Conservation (phyloP, 2,113 vertebrate genomes). For the Cryptomyrus ogoouensis region DNA sequence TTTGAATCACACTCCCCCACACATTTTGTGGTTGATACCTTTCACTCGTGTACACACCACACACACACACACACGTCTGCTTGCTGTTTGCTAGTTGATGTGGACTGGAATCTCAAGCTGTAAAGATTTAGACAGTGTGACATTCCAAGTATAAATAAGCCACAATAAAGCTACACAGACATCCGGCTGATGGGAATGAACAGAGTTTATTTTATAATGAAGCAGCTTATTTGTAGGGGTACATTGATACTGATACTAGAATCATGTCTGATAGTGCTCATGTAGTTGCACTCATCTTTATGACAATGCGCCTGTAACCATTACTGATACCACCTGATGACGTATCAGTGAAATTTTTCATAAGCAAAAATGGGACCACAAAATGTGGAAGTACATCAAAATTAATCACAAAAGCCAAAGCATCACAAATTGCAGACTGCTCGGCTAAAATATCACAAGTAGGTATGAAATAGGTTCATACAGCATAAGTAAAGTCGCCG, state of each 20-base stretch:
- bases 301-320: not conserved
- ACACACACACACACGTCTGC: not conserved
- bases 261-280: not conserved
- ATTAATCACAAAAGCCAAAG: not conserved
- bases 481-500: not conserved
- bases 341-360: not conserved
- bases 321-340: not conserved
- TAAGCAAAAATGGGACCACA: not conserved
- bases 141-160: constrained; percentile 24
- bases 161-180: constrained; percentile 30
- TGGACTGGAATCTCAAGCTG: constrained; percentile 17
- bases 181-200: constrained; percentile 32
- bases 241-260: not conserved
- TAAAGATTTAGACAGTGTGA: constrained; percentile 20
- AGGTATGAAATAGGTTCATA: not conserved
- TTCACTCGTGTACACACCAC: not conserved
- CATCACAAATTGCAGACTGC: not conserved
- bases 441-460: not conserved
- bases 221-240: constrained; percentile 7
- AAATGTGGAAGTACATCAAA: not conserved
- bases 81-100: not conserved
- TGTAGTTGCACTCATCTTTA: not conserved
- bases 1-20: not conserved
- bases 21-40: not conserved
- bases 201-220: constrained; percentile 34